Evolutionary conservation across 2,888 invertebrate genomes (phyloP), one percentile per base, ranked within the genome.

Genomic region (Flabesymbios commensalis): DNA sequence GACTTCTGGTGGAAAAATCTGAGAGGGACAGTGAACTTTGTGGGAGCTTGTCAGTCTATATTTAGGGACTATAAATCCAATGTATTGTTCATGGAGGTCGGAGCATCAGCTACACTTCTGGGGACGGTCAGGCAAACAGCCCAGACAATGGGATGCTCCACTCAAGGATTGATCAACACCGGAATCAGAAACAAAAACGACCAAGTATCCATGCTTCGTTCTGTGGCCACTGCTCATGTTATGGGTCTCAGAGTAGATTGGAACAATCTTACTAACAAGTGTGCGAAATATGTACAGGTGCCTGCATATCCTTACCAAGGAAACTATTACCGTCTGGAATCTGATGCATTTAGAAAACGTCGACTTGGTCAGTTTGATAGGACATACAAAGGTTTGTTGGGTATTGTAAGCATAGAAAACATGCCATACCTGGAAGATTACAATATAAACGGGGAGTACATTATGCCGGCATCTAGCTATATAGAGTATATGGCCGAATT

Each of bases 1-100:
- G 33, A 57, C 7, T 57, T 31, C 24, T 57, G 57, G 57, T 57
- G 65, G 65, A 43, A 55, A 29, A 65, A 62, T 48, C 39, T 65
- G 10, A 14, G 52, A 19, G 31, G 45, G 17, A 41, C 57, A n/a
- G 65, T 65, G 17, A 24, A 51, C 33, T 65, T 65, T 42, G 19
- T 47, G 24, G 52, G 48, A 32, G 65, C 61, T n/a, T 31, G 33
- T 26, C 10, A 48, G 17, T 42, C 39, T 1, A 28, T 65, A 7
- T 53, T 65, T 42, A 24, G 45, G 24, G 62, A 65, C 32, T 41
- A 60, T 22, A 39, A 33, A 51, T 56, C 28, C n/a, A 36, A 59
- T 28, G 52, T 59, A 2, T 17, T 60, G 29, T 59, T 63, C 32
- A 2, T 63, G 31, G 63, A 63, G 41, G 14, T 55, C n/a, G 29